A percentile compares a stretch with the other conserved stretches of the same genome.
These are phyloP conservation scores for Anodontia alba DNA, from an alignment of 2,888 invertebrate genomes.

Conservation along the genomic window DNA sequence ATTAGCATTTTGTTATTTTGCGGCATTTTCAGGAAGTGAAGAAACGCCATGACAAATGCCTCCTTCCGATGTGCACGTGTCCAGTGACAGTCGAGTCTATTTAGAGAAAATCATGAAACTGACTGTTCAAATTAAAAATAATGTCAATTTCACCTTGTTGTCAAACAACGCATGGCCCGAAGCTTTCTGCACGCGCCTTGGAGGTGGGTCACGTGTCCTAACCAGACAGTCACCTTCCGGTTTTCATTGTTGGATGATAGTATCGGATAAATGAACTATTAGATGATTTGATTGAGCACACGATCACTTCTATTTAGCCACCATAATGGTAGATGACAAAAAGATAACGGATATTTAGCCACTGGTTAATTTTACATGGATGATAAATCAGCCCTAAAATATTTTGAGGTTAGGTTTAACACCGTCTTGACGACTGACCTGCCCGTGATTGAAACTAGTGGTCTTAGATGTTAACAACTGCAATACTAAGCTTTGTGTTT, in stretches of 20 bases:
- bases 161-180: slow-evolving; percentile 34
- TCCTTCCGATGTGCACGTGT: background rate
- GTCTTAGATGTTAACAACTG: too few species aligned
- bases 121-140: slow-evolving; percentile 45
- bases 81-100: background rate
- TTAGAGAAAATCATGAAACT: slow-evolving; percentile 28
- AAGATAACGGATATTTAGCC: slow-evolving; percentile 16
- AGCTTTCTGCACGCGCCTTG: slow-evolving; percentile 52
- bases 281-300: slow-evolving; percentile 18
- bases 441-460: background rate
- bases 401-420: background rate
- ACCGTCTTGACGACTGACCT: background rate
- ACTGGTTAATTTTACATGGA: background rate
- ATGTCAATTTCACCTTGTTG: slow-evolving; percentile 54
- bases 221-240: slow-evolving; percentile 56
- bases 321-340: slow-evolving; percentile 7
- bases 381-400: slow-evolving; percentile 9
- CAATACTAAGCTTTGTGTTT: too few species aligned
- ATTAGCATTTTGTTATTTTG: too few species aligned
- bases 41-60: background rate
- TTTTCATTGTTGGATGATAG: slow-evolving; percentile 48
- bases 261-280: slow-evolving; percentile 48
- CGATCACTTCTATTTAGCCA: background rate
- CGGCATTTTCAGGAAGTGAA: background rate
- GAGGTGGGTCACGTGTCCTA: slow-evolving; percentile 58